These are phyloP conservation scores for Aspidapion aeneum DNA, from an alignment of 2,888 invertebrate genomes.

Conservation along the genomic window DNA sequence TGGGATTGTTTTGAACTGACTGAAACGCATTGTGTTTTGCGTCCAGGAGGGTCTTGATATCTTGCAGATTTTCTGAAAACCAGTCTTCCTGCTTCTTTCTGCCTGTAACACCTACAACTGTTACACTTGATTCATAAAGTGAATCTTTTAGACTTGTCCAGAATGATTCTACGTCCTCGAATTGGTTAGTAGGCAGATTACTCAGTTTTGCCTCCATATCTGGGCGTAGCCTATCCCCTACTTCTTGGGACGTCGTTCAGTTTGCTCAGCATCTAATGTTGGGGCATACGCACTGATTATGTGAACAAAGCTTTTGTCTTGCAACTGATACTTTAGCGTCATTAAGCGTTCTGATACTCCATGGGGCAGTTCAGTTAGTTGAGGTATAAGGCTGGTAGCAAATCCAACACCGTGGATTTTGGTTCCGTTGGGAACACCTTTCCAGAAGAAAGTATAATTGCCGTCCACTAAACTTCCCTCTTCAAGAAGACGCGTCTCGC, in stretches of 20 bases:
- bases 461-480: not conserved
- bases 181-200: not conserved
- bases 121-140: not conserved
- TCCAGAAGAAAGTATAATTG: not conserved
- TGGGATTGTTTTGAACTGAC: not conserved
- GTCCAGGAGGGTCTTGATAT: not conserved
- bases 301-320: slow-evolving; percentile 3
- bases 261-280: not conserved
- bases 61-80: not conserved
- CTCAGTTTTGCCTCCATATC: not conserved
- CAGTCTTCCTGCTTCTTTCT: not conserved
- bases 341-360: not conserved
- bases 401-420: not conserved
- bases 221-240: not conserved
- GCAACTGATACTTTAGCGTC: slow-evolving; percentile 2
- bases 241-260: not conserved
- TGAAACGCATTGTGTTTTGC: not conserved
- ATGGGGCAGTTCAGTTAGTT: not conserved
- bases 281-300: not conserved
- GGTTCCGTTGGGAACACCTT: not conserved
- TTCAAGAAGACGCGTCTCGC: not conserved
- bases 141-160: not conserved
- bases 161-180: not conserved
- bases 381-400: not conserved
- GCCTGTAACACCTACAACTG: not conserved